These are phyloP conservation scores for Acleris holmiana DNA, from an alignment of 2,888 invertebrate species.

Conservation along the genomic window DNA sequence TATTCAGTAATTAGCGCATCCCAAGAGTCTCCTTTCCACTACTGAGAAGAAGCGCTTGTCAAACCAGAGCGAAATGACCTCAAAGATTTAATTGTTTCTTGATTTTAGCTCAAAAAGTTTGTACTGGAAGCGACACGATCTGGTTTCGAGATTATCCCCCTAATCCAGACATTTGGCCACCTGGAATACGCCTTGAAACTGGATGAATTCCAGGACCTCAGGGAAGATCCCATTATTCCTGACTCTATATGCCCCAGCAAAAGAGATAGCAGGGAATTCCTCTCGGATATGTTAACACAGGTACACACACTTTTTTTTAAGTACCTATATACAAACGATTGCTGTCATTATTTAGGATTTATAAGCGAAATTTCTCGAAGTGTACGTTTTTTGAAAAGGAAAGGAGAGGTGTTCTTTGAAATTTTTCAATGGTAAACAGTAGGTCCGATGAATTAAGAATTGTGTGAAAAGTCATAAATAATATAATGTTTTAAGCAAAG, in stretches of 20 bases:
- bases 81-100: background rate
- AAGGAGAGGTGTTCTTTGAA: too few species aligned
- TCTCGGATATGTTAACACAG: constrained; percentile 89
- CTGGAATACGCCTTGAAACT: constrained; percentile 92
- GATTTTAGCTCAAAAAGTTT: constrained; percentile 61
- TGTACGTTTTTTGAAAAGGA: too few species aligned
- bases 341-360: background rate
- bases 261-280: constrained; percentile 79
- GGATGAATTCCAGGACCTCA: constrained; percentile 85
- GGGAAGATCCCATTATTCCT: constrained; percentile 86
- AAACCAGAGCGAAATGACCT: too few species aligned
- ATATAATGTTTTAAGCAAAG: too few species aligned
- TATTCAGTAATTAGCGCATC: too few species aligned
- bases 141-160: constrained; percentile 89
- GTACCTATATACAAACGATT: too few species aligned
- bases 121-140: constrained; percentile 75
- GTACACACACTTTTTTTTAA: too few species aligned
- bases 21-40: too few species aligned
- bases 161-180: constrained; percentile 95
- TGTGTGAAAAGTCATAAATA: too few species aligned
- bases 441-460: too few species aligned
- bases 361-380: background rate
- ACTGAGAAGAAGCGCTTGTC: too few species aligned
- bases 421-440: too few species aligned
- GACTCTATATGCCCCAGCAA: constrained; percentile 89